Evolutionary conservation across 1,140 invertebrate species (phyloP), one percentile per base, ranked within the genome.

Genomic region (Achroia grisella): DNA sequence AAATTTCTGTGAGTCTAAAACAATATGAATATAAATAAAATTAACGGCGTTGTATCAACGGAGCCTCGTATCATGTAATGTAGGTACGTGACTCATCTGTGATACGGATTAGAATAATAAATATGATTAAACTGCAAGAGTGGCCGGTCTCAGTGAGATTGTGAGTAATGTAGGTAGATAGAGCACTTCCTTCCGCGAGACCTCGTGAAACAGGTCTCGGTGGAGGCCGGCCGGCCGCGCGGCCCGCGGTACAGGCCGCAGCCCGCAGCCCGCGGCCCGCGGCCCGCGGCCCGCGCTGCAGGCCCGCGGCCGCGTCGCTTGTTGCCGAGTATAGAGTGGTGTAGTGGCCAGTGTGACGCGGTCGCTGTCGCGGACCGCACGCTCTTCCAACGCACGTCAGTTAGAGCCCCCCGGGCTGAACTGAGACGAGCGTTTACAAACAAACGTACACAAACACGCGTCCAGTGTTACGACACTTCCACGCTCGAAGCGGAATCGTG

Each of bases 371-470:
- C 39, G 39, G 30, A 32, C 44, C 39, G 39, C 50, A 43, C 14
- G 36, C 30, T 1, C 41, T 2, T 39, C 44, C 40, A 44, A 34
- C 33, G 8, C 42, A 15, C 35, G 30, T 14, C 35, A 37, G 35
- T 37, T 37, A 37, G 35, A 37, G 35, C 35, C 35, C 35, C 35
- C 1, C 8, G 15, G 35, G 35, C 35, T 37, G 35, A 10, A 64
- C 60, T 69, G 52, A 49, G 51, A 35, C 36, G 51, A 54, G 55
- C 56, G 53, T 41, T 45, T 43, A 12, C 28, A 35, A 31, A 48
- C 17, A 23, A 23, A 23, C 17, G 9, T 31, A 17, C 33, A 14
- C 13, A 37, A 17, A 37, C n/a, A 37, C 35, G 17, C 35, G 12
- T 10, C 5, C 17, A 14, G 35, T 37, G 35, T 37, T 15, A 10